Evolutionary conservation across 2,888 invertebrate genomes (phyloP).

Genomic region (Volucella zonaria): DNA sequence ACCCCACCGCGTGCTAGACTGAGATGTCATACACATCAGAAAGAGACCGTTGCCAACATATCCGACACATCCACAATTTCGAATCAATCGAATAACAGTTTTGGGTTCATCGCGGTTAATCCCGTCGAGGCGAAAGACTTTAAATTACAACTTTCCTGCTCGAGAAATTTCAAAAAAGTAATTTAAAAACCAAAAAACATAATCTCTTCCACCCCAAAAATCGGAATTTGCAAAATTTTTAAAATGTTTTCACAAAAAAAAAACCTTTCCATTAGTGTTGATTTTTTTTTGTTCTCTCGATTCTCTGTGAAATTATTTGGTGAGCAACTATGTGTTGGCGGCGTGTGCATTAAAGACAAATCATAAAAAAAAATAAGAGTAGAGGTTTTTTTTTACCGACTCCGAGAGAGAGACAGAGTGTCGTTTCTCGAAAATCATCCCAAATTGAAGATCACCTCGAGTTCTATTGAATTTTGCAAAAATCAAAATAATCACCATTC

Average conservation of each 20-base stretch:
- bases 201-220: neutral
- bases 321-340: conserved; percentile 41
- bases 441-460: conserved; percentile 3
- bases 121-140: conserved; percentile 39
- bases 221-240: neutral
- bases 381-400: conserved; percentile 34
- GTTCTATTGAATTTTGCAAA: neutral
- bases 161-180: neutral
- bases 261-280: conserved; percentile 13
- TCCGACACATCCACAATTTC: conserved; percentile 70
- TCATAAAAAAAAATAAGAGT: conserved; percentile 10
- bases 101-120: conserved; percentile 70
- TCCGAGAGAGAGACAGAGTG: conserved; percentile 15
- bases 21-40: conserved; percentile 26
- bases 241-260: conserved; percentile 27
- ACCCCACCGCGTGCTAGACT: conserved; percentile 26
- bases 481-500: neutral
- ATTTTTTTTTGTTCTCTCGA: conserved; percentile 7
- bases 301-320: conserved; percentile 37
- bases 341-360: conserved; percentile 51
- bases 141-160: conserved; percentile 34
- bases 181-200: neutral
- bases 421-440: neutral
- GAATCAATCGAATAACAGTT: conserved; percentile 73
- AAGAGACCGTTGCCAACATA: conserved; percentile 39